Percentiles rank a stretch among this genome's conserved stretches.
Conservation (phyloP, 2,797 vertebrate genomes). For the Tapera naevia region DNA sequence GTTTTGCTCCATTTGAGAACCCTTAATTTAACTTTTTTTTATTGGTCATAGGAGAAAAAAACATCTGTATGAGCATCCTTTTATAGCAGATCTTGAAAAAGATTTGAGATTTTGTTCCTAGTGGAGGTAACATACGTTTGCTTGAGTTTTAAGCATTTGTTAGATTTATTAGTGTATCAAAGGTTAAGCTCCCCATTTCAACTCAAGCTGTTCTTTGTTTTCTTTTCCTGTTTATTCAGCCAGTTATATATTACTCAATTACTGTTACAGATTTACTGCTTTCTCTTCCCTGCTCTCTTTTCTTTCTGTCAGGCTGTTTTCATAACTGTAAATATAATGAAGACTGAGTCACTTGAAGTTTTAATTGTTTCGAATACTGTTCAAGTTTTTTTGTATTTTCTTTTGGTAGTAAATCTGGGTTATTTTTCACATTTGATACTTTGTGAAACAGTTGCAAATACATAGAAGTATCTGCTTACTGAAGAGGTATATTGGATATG, state of each 20-base stretch:
- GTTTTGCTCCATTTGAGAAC: not conserved
- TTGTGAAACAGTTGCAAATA: not conserved
- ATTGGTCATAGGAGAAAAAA: not conserved
- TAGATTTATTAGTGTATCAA: slow-evolving; percentile 61
- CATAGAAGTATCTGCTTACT: not conserved
- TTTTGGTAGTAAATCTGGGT: not conserved
- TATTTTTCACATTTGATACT: not conserved
- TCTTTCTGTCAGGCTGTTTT: slow-evolving; percentile 11
- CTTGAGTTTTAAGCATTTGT: slow-evolving; percentile 39
- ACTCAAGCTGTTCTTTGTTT: slow-evolving; percentile 61
- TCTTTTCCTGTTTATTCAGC: slow-evolving; percentile 66
- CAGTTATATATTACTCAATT: slow-evolving; percentile 65
- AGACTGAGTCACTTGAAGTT: not conserved
- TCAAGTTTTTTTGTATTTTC: not conserved
- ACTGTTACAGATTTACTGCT: slow-evolving; percentile 64
- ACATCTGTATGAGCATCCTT: not conserved
- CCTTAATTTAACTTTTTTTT: slow-evolving; percentile 8
- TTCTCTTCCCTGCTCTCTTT: not conserved
- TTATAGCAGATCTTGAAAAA: slow-evolving; percentile 2
- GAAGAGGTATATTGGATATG: not conserved
- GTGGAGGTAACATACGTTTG: not conserved
- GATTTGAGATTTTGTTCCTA: slow-evolving; percentile 1
- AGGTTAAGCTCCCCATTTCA: slow-evolving; percentile 64
- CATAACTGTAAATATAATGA: not conserved
- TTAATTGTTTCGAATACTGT: not conserved